phyloP scores from a whole-genome alignment of 2,797 vertebrate species.

The Lagocephalus sceleratus region DNA sequence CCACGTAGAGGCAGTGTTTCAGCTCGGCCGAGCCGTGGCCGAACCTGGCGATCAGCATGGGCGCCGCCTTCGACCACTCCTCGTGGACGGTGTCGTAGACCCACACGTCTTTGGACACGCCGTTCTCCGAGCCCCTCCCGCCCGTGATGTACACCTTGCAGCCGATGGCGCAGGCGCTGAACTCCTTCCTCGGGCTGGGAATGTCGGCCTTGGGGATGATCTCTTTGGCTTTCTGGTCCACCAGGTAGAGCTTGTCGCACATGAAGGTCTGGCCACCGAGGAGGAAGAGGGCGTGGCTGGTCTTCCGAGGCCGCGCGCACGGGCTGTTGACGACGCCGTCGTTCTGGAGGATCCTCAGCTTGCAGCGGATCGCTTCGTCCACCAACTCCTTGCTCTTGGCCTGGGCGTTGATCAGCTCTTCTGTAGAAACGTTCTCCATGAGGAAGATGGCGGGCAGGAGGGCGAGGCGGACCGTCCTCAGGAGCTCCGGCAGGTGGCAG shows the following conservation, averaged over 20 bases:
- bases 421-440: conserved; percentile 97
- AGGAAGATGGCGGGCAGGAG: conserved; percentile 95
- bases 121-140: conserved; percentile 94
- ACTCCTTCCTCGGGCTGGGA: conserved; percentile 96
- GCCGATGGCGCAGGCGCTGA: conserved; percentile 96
- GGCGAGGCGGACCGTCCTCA: conserved; percentile 91
- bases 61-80: conserved; percentile 97
- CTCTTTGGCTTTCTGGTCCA: conserved; percentile 98
- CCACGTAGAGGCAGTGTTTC: conserved; percentile 94
- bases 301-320: conserved; percentile 93
- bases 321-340: conserved; percentile 94
- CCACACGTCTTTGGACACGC: conserved; percentile 98
- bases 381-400: conserved; percentile 95
- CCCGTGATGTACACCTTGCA: conserved; percentile 98
- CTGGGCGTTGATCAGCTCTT: conserved; percentile 93
- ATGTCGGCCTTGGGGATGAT: conserved; percentile 98
- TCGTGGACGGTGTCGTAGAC: conserved; percentile 96
- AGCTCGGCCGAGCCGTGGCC: conserved; percentile 96
- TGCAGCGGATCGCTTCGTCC: conserved; percentile 95
- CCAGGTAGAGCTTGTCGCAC: conserved; percentile 97
- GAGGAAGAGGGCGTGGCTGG: conserved; percentile 94
- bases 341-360: conserved; percentile 96
- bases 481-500: conserved; percentile 86
- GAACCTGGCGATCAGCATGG: conserved; percentile 96
- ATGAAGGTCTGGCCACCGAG: conserved; percentile 97